Base-by-base conservation (phyloP, 2,888 invertebrate genomes). In the Drosophila macrospina region DNA sequence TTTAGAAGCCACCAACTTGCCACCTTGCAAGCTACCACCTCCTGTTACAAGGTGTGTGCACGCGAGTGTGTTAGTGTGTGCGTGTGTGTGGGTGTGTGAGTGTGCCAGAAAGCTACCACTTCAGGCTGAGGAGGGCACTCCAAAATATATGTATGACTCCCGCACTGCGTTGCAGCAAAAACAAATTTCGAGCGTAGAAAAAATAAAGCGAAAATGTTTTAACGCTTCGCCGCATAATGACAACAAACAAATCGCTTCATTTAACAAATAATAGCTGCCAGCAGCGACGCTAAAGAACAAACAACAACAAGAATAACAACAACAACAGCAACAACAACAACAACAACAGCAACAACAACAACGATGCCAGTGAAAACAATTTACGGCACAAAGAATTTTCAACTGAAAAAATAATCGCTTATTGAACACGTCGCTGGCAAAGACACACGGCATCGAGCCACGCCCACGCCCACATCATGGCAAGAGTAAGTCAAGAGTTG, bases 241-340 rank as follows among this genome's bases (percentile, higher is more conserved):
- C 86, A 90, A 89, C 90, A 90, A 88, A 89, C 85, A 86, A 89
- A 80, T 84, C 88, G 90, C 90, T 89, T 90, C 90, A 90, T 90
- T 90, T 90, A 90, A 88, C 90, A 90, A 88, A 90, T 90, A 89
- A 90, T 89, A 88, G 86, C 90, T 89, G 88, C 70, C 78, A 88
- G 89, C 83, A 65, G 65, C 66, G 56, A 60, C 75, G 73, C 72
- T 65, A 69, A 74, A 82, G 76, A 78, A 57, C 73, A 75, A 74
- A 70, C 67, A 74, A 57, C 68, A 65, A 15, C 47, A 69, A 41
- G 28, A 61, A 10, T 51, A 54, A 5, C 47, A 57, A 56, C 36
- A 56, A 6, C 16, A 63, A 39, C 48, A 73, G 56, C 26, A 26
- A n/a, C n/a, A n/a, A n/a, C n/a, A 20, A 8, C 48, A 70, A 48